Evolutionary conservation across 64 coral and sea anemone species (phyloP), one percentile per base, ranked within the genome.

Genomic region (Cladopsammia gracilis): DNA sequence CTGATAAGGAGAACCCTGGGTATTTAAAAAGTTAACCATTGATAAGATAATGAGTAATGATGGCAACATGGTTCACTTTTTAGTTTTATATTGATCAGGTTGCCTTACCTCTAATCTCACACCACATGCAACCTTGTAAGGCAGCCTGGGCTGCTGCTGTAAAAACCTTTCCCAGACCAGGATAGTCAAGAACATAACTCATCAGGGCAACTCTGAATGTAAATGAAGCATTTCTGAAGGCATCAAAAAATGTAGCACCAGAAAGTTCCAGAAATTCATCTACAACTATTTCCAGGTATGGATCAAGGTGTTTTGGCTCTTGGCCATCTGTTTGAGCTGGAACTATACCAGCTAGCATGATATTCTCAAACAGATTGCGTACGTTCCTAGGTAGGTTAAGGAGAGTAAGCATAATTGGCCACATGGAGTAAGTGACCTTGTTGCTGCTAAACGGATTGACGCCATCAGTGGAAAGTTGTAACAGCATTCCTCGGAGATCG

Each of bases 361-460:
- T 49, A 12, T 89, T 89, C 9, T 73, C 73, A 58, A 89, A 45
- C 73, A 89, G 76, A 46, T 73, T 89, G 12, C 87, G 53, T 14
- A 48, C 19, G 10, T 44, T 44, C 24, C 87, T 73, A 18, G 72
- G 87, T 9, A 89, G 46, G 71, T 89, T 89, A 22, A 89, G 47
- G 6, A 20, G 25, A 14, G 25, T 76, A 9, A 89, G 4, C 87
- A 89, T 89, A 20, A 77, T 89, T 4, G 87, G 87, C 87, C 87
- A 89, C 87, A 89, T 89, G 5, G 87, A 77, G 73, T 89, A 89
- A 89, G 4, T 73, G 25, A 43, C 15, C 58, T 77, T 89, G 58
- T 89, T 89, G 20, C 47, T 46, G 9, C 48, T 60, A 23, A 77
- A 88, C 3, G 86, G 70, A 75, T 73, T 73, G 10, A 88, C 86